phyloP scores from a whole-genome alignment of 2,888 invertebrate species.

The Pasiphila rectangulata region DNA sequence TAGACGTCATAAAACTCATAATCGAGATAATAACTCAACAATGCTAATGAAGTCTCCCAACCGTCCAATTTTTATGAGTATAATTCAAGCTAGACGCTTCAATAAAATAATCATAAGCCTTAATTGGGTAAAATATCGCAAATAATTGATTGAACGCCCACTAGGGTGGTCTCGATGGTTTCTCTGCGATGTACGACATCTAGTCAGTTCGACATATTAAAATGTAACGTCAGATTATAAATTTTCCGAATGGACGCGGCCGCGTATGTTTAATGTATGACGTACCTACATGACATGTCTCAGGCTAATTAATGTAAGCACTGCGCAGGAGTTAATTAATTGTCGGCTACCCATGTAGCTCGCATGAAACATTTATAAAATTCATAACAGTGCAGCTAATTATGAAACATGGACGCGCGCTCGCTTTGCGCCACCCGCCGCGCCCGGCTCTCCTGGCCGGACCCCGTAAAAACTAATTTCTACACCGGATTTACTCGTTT shows the following conservation, averaged over 20 bases:
- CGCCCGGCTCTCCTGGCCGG: slow-evolving; percentile 42
- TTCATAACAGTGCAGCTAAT: slow-evolving; percentile 74
- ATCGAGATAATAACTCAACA: slow-evolving; percentile 39
- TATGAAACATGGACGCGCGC: slow-evolving; percentile 66
- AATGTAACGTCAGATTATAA: slow-evolving; percentile 52
- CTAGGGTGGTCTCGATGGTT: slow-evolving; percentile 55
- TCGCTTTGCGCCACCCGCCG: slow-evolving; percentile 70
- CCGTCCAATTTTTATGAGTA: slow-evolving; percentile 45
- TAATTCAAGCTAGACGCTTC: slow-evolving; percentile 39
- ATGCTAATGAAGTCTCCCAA: slow-evolving; percentile 47
- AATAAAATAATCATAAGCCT: slow-evolving; percentile 57
- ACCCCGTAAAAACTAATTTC: slow-evolving; percentile 59
- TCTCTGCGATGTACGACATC: slow-evolving; percentile 37
- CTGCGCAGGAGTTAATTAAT: slow-evolving; percentile 73
- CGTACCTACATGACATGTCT: slow-evolving; percentile 63
- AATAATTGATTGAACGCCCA: slow-evolving; percentile 42
- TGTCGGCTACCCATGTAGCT: slow-evolving; percentile 65
- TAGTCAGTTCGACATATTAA: slow-evolving; percentile 53
- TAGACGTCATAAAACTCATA: slow-evolving; percentile 62
- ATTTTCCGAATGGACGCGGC: slow-evolving; percentile 50
- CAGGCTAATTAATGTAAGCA: slow-evolving; percentile 74
- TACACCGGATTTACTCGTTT: slow-evolving; percentile 49
- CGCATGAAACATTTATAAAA: slow-evolving; percentile 78
- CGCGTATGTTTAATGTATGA: slow-evolving; percentile 65
- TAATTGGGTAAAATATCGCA: slow-evolving; percentile 50